Evolutionary conservation across 2,888 invertebrate species (phyloP).

Genomic region (Encarsia formosa): DNA sequence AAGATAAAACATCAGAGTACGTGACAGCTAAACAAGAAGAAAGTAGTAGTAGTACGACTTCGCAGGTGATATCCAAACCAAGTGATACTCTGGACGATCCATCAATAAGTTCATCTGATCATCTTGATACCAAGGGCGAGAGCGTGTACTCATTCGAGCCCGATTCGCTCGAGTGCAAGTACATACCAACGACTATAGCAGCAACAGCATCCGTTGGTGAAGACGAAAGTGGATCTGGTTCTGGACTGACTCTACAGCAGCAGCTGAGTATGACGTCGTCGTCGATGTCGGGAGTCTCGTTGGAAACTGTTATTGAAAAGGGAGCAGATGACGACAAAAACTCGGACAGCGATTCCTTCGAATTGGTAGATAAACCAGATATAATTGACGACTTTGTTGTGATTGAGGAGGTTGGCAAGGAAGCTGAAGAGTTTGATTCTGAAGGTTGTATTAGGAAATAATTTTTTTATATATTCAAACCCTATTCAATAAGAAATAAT

Average conservation of each 20-base stretch:
- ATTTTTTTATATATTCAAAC: too few species aligned
- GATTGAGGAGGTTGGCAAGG: constrained; percentile 82
- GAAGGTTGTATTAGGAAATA: too few species aligned
- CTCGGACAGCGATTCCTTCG: constrained; percentile 80
- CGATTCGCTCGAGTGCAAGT: constrained; percentile 26
- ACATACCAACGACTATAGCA: constrained; percentile 31
- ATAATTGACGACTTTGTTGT: constrained; percentile 85
- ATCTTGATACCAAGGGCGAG: not conserved
- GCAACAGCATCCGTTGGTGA: constrained; percentile 53
- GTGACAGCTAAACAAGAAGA: not conserved
- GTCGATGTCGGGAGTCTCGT: constrained; percentile 45
- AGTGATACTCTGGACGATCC: constrained; percentile 3
- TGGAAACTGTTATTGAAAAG: constrained; percentile 46
- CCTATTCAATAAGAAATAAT: too few species aligned
- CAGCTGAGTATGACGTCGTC: constrained; percentile 48
- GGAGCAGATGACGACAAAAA: constrained; percentile 55
- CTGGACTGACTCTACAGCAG: constrained; percentile 37
- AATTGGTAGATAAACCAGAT: constrained; percentile 81
- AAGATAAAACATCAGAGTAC: not conserved
- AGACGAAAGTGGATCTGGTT: constrained; percentile 55
- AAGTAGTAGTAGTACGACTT: not conserved
- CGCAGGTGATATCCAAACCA: not conserved
- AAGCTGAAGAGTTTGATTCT: constrained; percentile 76
- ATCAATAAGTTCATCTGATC: constrained; percentile 11
- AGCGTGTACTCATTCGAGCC: constrained; percentile 25